Percentiles rank a stretch among this genome's conserved stretches.
Conservation (phyloP, 2,797 vertebrate species). For the Antrozous pallidus region DNA sequence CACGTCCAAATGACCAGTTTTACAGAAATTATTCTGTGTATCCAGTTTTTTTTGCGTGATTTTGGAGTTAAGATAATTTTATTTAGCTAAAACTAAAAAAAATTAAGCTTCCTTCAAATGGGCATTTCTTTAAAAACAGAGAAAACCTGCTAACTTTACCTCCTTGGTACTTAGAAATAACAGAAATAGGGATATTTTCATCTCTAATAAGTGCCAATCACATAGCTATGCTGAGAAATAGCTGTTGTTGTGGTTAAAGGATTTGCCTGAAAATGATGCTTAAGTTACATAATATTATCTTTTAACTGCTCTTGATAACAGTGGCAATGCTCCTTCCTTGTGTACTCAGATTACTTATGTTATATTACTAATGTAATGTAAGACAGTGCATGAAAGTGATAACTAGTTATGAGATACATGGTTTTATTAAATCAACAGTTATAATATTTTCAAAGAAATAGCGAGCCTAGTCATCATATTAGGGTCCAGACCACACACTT, state of each 20-base stretch:
- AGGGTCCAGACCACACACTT: background rate
- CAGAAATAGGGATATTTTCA: background rate
- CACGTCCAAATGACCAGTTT: slow-evolving; percentile 19
- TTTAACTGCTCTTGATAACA: slow-evolving; percentile 1
- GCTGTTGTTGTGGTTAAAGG: background rate
- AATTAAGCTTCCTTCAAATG: background rate
- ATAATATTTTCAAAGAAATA: slow-evolving; percentile 29
- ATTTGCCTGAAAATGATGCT: slow-evolving; percentile 37
- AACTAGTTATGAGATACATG: background rate
- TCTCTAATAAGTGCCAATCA: background rate
- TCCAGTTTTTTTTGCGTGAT: background rate
- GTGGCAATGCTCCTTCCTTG: background rate
- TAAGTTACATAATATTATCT: slow-evolving; percentile 24
- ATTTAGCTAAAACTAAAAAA: background rate
- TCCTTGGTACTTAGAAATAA: background rate
- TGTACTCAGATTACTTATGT: slow-evolving; percentile 2
- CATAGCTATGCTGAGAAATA: slow-evolving; percentile 27
- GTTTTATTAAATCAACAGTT: slow-evolving; percentile 36
- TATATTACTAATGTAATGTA: background rate
- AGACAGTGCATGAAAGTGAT: background rate
- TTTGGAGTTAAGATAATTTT: slow-evolving; percentile 26
- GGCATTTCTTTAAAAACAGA: background rate
- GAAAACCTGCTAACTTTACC: background rate
- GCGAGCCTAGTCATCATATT: background rate
- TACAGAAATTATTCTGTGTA: background rate